These are phyloP conservation scores for Phrynosoma platyrhinos DNA, from an alignment of 2,113 vertebrate genomes.

Conservation along the genomic window DNA sequence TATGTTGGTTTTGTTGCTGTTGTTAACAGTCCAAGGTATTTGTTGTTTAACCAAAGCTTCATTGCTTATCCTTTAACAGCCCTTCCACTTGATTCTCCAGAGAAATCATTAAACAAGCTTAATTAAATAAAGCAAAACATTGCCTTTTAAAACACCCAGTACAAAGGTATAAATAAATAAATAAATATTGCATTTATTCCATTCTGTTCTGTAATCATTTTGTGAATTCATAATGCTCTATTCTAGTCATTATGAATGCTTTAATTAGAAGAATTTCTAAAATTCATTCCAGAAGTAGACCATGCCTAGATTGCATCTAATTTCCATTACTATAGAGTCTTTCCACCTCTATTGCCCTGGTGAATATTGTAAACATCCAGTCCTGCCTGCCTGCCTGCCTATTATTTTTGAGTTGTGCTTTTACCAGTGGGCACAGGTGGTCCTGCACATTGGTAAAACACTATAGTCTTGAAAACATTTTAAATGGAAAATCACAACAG, in stretches of 20 bases:
- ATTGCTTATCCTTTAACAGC: conserved; percentile 7
- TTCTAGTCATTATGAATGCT: not conserved
- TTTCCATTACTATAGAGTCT: no score
- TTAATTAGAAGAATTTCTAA: not conserved
- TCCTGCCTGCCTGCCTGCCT: no score
- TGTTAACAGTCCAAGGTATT: conserved; percentile 11
- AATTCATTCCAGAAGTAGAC: not conserved
- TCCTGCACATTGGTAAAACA: no score
- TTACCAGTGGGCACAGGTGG: no score
- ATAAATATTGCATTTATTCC: not conserved
- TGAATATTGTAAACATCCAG: no score
- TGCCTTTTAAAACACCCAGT: not conserved
- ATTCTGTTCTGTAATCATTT: not conserved
- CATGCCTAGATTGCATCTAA: not conserved
- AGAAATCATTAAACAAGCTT: not conserved
- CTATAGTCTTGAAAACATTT: no score
- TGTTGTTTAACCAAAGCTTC: conserved; percentile 9
- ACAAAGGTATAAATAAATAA: not conserved
- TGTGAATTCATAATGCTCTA: not conserved
- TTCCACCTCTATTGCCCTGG: no score
- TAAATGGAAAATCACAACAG: no score
- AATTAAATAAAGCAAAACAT: not conserved
- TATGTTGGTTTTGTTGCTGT: conserved; percentile 26
- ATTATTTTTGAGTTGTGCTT: no score
- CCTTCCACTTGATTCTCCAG: conserved; percentile 23